Percentiles rank a stretch among this genome's conserved stretches.
These are phyloP conservation scores for Chamaetylas fuelleborni DNA, from an alignment of 2,113 vertebrate species.

Conservation along the genomic window DNA sequence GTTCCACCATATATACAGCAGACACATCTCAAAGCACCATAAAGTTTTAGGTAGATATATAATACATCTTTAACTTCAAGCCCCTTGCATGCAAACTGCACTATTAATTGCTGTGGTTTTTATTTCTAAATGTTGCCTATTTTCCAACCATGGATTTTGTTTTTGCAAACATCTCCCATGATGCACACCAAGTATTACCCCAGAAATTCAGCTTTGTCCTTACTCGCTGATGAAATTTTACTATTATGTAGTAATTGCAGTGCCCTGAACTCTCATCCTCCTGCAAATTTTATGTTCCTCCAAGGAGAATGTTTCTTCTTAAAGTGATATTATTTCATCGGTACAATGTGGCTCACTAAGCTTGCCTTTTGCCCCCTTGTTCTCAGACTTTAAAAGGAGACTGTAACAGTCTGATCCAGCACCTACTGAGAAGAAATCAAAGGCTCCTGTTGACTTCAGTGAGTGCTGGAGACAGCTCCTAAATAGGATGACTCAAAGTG, in stretches of 20 bases:
- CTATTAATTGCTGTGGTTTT: not conserved
- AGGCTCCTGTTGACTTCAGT: constrained; percentile 45
- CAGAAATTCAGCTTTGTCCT: not conserved
- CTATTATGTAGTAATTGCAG: not conserved
- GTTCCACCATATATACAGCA: not conserved
- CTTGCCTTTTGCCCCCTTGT: constrained; percentile 19
- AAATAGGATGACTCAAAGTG: constrained; percentile 25
- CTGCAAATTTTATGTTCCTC: constrained; percentile 1
- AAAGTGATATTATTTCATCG: not conserved
- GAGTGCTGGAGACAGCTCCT: constrained; percentile 3
- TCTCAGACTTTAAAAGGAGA: constrained; percentile 25
- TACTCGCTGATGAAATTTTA: not conserved
- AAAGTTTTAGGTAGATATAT: not conserved
- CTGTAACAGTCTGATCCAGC: constrained; percentile 3
- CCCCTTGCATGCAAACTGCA: not conserved
- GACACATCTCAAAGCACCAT: not conserved
- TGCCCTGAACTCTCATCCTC: not conserved
- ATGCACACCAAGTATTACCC: not conserved
- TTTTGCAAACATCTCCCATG: not conserved
- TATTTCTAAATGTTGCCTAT: not conserved
- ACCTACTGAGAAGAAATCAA: constrained; percentile 50
- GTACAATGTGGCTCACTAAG: not conserved
- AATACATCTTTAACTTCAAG: not conserved
- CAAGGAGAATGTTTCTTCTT: constrained; percentile 1
- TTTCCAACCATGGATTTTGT: not conserved